Percentiles rank a stretch among this genome's conserved stretches.
These are phyloP conservation scores for Sphenopsis melanotis DNA, from an alignment of 2,797 vertebrate species.

Conservation along the genomic window DNA sequence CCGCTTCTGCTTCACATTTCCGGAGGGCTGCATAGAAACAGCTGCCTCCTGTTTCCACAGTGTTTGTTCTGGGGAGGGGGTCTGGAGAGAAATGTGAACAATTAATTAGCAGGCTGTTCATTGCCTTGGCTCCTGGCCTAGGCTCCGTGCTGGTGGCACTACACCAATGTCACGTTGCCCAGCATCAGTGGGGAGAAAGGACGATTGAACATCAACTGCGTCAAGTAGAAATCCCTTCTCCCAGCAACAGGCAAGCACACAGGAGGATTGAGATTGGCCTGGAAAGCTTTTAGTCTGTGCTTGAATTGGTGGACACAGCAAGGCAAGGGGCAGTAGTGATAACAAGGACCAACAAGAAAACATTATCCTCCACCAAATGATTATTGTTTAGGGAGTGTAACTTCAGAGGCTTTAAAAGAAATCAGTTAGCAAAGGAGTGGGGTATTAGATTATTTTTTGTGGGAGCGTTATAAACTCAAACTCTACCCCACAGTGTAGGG, in stretches of 20 bases:
- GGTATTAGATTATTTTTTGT: neutral
- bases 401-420: neutral
- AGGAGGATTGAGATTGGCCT: neutral
- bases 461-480: neutral
- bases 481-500: neutral
- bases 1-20: neutral
- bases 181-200: neutral
- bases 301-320: neutral
- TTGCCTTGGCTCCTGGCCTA: conserved; percentile 21
- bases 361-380: neutral
- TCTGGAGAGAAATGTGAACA: conserved; percentile 5
- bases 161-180: neutral
- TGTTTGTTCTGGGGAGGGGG: conserved; percentile 17
- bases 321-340: neutral
- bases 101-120: conserved; percentile 42
- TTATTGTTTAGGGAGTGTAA: neutral
- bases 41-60: neutral
- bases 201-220: neutral
- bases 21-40: neutral
- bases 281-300: neutral
- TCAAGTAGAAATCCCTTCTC: conserved; percentile 15
- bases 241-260: neutral
- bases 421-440: neutral
- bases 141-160: neutral
- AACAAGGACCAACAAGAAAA: neutral